Evolutionary conservation across 1,140 invertebrate species (phyloP).

Genomic region (Aporrectodea caliginosa): DNA sequence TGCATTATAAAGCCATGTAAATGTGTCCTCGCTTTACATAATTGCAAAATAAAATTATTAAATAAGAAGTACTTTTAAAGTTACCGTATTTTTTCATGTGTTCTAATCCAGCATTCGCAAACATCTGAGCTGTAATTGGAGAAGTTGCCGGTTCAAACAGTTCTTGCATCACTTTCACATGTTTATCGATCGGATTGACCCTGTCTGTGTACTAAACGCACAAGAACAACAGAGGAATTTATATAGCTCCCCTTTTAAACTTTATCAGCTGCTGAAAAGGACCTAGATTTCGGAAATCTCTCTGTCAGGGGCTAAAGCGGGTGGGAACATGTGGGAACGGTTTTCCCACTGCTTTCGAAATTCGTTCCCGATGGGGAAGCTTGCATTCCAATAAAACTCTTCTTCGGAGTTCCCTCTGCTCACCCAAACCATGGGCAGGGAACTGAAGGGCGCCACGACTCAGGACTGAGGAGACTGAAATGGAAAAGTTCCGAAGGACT

Average conservation of each 20-base stretch:
- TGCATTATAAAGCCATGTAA: no score
- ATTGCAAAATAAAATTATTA: no score
- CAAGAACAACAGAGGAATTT: neutral
- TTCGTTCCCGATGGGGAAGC: neutral
- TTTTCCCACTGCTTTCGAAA: neutral
- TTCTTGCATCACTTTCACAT: slow-evolving; percentile 80
- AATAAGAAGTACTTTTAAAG: no score
- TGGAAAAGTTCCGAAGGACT: neutral
- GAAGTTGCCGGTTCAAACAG: slow-evolving; percentile 71
- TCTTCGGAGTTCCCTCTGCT: no score
- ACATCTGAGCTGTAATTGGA: slow-evolving; percentile 89
- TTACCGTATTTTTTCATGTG: slow-evolving; percentile 96
- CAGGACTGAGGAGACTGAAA: no score
- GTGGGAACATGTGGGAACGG: neutral
- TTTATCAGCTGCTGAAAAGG: neutral
- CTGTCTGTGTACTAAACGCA: slow-evolving; percentile 70
- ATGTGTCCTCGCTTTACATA: no score
- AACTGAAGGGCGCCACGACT: no score
- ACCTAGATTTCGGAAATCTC: no score
- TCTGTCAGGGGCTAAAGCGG: neutral
- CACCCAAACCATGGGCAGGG: no score
- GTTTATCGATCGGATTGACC: slow-evolving; percentile 89
- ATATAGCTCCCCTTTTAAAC: neutral
- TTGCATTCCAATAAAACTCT: neutral
- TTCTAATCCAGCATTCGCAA: slow-evolving; percentile 92